Evolutionary conservation across 2,113 vertebrate species (phyloP).

Genomic region (Tragelaphus buxtoni): DNA sequence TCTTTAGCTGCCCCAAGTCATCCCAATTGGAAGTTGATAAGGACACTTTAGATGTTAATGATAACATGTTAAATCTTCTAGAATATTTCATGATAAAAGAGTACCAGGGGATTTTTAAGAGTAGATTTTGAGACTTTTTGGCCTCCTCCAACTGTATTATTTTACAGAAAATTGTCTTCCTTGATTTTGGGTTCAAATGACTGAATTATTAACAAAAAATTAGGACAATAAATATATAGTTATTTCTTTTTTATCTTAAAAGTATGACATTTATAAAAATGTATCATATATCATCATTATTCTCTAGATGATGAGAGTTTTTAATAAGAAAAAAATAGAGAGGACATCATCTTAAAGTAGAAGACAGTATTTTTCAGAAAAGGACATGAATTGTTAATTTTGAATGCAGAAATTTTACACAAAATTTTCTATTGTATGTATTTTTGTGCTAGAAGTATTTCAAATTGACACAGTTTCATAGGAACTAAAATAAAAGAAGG

Average conservation of each 20-base stretch:
- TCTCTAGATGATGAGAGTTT: background rate
- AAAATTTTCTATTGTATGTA: background rate
- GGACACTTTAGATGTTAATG: conserved; percentile 7
- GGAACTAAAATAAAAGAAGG: background rate
- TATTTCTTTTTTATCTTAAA: background rate
- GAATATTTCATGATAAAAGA: conserved; percentile 19
- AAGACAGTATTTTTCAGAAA: background rate
- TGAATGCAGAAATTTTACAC: background rate
- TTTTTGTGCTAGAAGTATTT: background rate
- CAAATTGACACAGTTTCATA: background rate
- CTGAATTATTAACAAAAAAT: background rate
- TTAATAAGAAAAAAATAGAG: background rate
- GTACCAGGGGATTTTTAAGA: background rate
- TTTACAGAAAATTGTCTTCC: background rate
- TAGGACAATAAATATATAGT: background rate
- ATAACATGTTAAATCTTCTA: background rate
- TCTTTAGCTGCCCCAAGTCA: background rate
- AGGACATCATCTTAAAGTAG: background rate
- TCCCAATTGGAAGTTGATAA: conserved; percentile 19
- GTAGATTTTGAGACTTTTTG: background rate
- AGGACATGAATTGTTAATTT: background rate
- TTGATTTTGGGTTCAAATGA: background rate
- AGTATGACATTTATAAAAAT: background rate
- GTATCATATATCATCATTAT: background rate
- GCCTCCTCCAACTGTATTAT: background rate